Percentiles rank a stretch among this genome's conserved stretches.
These are phyloP conservation scores for Pagrus major DNA, from an alignment of 2,113 vertebrate species.

Conservation along the genomic window DNA sequence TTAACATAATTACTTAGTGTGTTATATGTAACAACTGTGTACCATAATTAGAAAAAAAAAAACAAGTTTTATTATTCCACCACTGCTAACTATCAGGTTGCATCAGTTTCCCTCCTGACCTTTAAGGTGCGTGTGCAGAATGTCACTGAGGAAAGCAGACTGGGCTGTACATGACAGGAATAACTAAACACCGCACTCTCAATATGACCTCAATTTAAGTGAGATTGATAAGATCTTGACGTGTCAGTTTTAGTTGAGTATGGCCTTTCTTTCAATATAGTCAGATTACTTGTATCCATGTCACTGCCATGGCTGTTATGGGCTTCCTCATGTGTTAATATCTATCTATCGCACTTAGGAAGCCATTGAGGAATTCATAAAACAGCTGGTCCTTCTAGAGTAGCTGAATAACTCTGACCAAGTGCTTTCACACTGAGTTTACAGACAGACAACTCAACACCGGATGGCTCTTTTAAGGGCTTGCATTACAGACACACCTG, in stretches of 20 bases:
- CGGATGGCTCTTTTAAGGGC: slow-evolving; percentile 25
- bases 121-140: slow-evolving; percentile 21
- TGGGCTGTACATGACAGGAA: slow-evolving; percentile 2
- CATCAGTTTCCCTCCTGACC: slow-evolving; percentile 30
- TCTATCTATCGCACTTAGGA: neutral
- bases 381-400: slow-evolving; percentile 26
- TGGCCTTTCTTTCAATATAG: neutral
- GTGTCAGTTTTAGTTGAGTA: neutral
- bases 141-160: slow-evolving; percentile 4
- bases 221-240: neutral
- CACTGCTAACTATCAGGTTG: neutral
- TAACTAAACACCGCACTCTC: neutral
- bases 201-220: neutral
- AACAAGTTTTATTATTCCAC: neutral
- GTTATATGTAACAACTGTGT: neutral
- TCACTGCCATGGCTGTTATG: neutral
- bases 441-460: slow-evolving; percentile 11
- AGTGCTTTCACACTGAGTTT: slow-evolving; percentile 32
- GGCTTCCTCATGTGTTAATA: neutral
- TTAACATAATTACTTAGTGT: neutral
- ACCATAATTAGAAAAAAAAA: neutral
- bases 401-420: neutral
- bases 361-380: slow-evolving; percentile 4
- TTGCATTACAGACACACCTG: slow-evolving; percentile 59
- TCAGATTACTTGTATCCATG: neutral